A percentile compares a stretch with the other conserved stretches of the same genome.
Conservation (phyloP, 2,113 vertebrate species). For the Acrocephalus arundinaceus region DNA sequence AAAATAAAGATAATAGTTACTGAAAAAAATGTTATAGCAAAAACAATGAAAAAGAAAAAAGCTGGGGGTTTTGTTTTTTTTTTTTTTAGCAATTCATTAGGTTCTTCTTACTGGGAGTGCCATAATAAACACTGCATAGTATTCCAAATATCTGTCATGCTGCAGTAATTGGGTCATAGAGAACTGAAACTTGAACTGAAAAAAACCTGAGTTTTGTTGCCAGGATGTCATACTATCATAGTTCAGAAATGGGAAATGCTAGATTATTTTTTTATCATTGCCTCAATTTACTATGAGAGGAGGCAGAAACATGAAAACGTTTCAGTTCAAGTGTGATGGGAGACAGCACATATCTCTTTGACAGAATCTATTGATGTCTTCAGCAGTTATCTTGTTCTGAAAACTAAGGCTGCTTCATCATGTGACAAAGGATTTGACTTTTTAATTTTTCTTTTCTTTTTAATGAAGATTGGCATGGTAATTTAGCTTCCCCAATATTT, state of each 20-base stretch:
- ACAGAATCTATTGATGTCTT: background rate
- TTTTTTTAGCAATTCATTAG: background rate
- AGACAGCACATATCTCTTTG: background rate
- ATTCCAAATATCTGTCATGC: background rate
- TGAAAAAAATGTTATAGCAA: background rate
- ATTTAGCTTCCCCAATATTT: background rate
- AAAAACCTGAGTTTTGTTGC: background rate
- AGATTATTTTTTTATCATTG: background rate
- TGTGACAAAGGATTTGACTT: background rate
- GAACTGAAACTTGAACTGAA: background rate
- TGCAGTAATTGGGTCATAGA: background rate
- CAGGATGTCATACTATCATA: background rate
- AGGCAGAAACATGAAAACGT: background rate
- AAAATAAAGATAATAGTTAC: background rate
- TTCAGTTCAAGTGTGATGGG: background rate
- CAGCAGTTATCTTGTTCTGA: background rate
- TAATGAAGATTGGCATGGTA: background rate
- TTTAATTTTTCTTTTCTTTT: background rate
- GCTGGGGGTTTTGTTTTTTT: too few species aligned
- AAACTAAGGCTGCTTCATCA: background rate
- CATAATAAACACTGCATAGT: background rate
- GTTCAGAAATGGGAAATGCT: background rate
- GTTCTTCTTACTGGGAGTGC: background rate
- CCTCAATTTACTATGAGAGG: background rate
- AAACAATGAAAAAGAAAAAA: background rate